A percentile compares a stretch with the other conserved stretches of the same genome.
Evolutionary conservation across 2,797 vertebrate species (phyloP).

Genomic region (Agapornis canus): DNA sequence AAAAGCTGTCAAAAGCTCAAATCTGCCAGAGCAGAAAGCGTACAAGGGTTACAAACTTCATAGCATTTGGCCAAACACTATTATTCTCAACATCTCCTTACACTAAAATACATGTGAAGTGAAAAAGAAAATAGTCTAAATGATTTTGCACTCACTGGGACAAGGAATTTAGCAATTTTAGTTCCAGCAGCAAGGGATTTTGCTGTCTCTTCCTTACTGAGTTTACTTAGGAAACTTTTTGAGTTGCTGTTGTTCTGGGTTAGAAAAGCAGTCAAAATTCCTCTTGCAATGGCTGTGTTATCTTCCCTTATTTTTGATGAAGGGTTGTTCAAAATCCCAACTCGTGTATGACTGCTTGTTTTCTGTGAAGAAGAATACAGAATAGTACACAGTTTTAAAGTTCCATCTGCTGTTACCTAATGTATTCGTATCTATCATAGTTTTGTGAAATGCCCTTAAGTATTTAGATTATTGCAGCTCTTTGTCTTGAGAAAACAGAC

Average conservation of each 20-base stretch:
- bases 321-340: conserved; percentile 93
- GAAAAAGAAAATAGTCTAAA: background rate
- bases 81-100: background rate
- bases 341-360: conserved; percentile 82
- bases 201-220: conserved; percentile 86
- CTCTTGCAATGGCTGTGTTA: conserved; percentile 87
- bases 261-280: conserved; percentile 88
- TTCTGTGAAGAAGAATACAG: conserved; percentile 78
- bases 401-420: background rate
- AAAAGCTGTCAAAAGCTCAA: background rate
- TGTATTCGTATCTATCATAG: background rate
- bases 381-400: background rate
- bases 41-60: background rate
- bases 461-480: background rate
- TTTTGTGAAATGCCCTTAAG: background rate
- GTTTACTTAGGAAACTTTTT: conserved; percentile 84
- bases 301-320: conserved; percentile 86
- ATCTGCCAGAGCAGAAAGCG: background rate
- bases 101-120: background rate
- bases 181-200: conserved; percentile 83
- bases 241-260: conserved; percentile 87
- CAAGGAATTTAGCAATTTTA: conserved; percentile 87
- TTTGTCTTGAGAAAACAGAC: background rate
- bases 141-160: conserved; percentile 79
- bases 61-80: background rate